phyloP scores from a whole-genome alignment of 2,113 vertebrate species.

The Callionymus lyra region DNA sequence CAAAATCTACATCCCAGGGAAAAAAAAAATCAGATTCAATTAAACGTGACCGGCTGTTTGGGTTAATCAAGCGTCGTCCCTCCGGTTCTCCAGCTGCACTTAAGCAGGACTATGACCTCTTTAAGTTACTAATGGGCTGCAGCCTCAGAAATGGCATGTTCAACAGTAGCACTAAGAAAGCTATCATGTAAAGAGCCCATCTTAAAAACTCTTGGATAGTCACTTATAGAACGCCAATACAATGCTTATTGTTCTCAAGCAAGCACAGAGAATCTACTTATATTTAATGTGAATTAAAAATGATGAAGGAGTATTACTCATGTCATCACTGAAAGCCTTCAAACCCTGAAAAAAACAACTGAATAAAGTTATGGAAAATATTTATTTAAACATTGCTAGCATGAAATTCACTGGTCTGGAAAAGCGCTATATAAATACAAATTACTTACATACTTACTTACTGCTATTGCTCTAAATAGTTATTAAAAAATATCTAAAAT shows the following conservation, averaged over 20 bases:
- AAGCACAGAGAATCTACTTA: not conserved
- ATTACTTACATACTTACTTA: not conserved
- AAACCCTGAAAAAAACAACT: not conserved
- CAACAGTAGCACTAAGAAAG: constrained; percentile 45
- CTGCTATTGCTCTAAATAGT: too few relatives aligned
- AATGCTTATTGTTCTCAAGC: not conserved
- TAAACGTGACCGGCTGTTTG: constrained; percentile 59
- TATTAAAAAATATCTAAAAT: too few relatives aligned
- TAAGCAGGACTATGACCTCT: not conserved
- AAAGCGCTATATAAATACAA: too few relatives aligned
- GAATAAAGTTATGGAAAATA: too few relatives aligned
- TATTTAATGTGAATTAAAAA: too few relatives aligned
- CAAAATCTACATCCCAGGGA: constrained; percentile 51
- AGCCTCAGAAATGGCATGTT: constrained; percentile 40
- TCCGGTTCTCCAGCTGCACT: constrained; percentile 3
- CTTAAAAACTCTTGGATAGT: constrained; percentile 44
- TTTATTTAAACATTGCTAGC: too few relatives aligned
- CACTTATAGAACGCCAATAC: constrained; percentile 14
- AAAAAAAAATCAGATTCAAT: constrained; percentile 48
- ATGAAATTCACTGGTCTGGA: not conserved
- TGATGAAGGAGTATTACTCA: too few relatives aligned
- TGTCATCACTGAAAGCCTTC: too few relatives aligned
- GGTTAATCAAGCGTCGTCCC: constrained; percentile 21
- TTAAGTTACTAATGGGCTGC: not conserved
- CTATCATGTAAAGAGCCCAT: constrained; percentile 41